Percentiles rank a stretch among this genome's conserved stretches.
phyloP scores from a whole-genome alignment of 2,888 invertebrate species.

The Caenorhabditis afra region DNA sequence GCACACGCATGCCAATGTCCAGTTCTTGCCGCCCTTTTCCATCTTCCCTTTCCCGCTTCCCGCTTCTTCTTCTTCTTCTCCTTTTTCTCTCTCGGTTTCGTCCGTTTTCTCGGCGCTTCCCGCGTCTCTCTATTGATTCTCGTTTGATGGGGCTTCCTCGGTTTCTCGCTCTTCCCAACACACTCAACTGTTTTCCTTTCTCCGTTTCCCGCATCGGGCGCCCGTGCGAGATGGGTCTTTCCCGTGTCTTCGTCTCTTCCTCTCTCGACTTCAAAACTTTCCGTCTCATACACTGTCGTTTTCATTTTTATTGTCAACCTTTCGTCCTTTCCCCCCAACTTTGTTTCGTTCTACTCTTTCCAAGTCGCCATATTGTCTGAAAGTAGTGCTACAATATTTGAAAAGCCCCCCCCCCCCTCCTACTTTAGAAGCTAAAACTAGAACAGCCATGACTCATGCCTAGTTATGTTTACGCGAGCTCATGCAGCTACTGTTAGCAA shows the following conservation, averaged over 20 bases:
- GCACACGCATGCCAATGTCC: constrained; percentile 30
- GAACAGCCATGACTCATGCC: constrained; percentile 9
- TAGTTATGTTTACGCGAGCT: constrained; percentile 26
- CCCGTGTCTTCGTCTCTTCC: constrained; percentile 10
- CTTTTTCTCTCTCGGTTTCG: constrained; percentile 36
- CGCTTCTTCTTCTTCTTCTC: constrained; percentile 7
- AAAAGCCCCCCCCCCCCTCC: too few relatives aligned
- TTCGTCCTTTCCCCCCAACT: constrained; percentile 31
- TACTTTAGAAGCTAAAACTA: not conserved
- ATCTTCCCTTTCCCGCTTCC: constrained; percentile 23
- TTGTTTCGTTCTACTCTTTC: constrained; percentile 8
- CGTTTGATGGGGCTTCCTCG: constrained; percentile 29
- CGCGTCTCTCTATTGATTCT: constrained; percentile 47
- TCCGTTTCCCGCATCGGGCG: constrained; percentile 25
- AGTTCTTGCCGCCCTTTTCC: constrained; percentile 29
- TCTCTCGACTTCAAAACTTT: too few relatives aligned
- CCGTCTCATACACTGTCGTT: constrained; percentile 16
- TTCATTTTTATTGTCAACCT: constrained; percentile 42
- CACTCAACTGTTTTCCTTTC: constrained; percentile 48
- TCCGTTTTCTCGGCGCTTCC: constrained; percentile 4
- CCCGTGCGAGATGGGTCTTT: not conserved
- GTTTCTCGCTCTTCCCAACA: constrained; percentile 40
- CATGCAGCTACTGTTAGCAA: constrained; percentile 17
- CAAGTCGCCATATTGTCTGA: not conserved
- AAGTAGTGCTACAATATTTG: too few relatives aligned